Conservation (phyloP, 2,797 vertebrate genomes). For the Betta splendens region DNA sequence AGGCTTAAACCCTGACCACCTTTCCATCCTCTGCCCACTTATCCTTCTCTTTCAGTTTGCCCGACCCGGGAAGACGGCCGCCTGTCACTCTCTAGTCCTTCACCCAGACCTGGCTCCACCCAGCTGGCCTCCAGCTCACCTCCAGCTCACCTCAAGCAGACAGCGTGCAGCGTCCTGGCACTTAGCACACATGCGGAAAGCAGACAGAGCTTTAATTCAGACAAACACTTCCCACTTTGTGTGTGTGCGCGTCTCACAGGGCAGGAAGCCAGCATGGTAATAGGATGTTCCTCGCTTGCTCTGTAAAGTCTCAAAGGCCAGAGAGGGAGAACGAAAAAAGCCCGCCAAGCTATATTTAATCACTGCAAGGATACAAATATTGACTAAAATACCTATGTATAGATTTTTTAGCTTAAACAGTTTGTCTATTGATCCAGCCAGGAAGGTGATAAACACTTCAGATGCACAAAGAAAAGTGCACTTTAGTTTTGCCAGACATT, state of each 20-base stretch:
- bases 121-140: slow-evolving; percentile 49
- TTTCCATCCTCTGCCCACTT: slow-evolving; percentile 26
- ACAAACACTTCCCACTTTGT: slow-evolving; percentile 54
- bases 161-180: slow-evolving; percentile 65
- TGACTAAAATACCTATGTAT: background rate
- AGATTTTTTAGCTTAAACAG: background rate
- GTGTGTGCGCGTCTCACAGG: slow-evolving; percentile 32
- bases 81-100: slow-evolving; percentile 55
- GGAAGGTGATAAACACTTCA: background rate
- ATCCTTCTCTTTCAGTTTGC: slow-evolving; percentile 56
- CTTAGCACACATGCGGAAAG: slow-evolving; percentile 19
- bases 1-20: slow-evolving; percentile 17
- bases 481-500: background rate
- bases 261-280: slow-evolving; percentile 66
- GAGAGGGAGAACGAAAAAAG: slow-evolving; percentile 18
- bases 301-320: slow-evolving; percentile 50
- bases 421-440: too few relatives aligned
- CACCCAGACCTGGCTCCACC: slow-evolving; percentile 48
- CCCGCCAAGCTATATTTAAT: background rate
- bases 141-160: slow-evolving; percentile 58
- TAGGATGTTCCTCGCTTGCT: slow-evolving; percentile 68
- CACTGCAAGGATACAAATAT: background rate
- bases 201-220: slow-evolving; percentile 70
- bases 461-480: background rate
- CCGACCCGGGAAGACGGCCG: slow-evolving; percentile 39